Conservation (phyloP, 2,113 vertebrate species). For the Myrmecophaga tridactyla region DNA sequence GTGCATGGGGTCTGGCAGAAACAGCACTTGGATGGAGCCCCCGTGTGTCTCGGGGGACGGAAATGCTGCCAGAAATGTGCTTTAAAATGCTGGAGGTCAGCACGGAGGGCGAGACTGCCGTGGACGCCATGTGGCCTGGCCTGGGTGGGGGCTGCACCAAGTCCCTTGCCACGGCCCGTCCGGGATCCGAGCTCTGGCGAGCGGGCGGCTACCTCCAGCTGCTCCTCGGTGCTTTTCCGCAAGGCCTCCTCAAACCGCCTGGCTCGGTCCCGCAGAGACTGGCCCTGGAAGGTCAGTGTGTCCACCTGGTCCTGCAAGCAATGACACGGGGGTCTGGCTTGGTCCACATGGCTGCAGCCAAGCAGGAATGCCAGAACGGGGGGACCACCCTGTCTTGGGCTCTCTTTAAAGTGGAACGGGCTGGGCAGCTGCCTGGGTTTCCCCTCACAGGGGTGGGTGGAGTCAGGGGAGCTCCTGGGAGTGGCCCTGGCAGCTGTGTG, state of each 20-base stretch:
- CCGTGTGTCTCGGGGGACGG: neutral
- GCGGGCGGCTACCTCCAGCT: constrained; percentile 89
- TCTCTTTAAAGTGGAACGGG: neutral
- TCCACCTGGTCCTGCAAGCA: constrained; percentile 94
- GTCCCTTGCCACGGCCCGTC: accelerated
- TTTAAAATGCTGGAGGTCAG: neutral
- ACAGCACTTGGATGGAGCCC: neutral
- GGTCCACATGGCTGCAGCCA: accelerated
- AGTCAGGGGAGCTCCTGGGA: neutral
- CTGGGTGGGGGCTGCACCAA: no score
- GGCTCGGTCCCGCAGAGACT: constrained; percentile 93
- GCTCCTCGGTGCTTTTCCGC: constrained; percentile 93
- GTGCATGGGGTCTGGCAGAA: neutral
- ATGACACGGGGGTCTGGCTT: neutral
- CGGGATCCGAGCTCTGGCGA: accelerated
- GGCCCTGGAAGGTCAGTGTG: constrained; percentile 97
- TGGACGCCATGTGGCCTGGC: neutral
- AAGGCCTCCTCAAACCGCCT: constrained; percentile 97
- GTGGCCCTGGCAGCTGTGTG: accelerated
- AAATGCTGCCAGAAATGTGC: neutral
- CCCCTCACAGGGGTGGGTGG: neutral
- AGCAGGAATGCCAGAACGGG: accelerated
- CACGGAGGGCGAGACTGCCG: neutral
- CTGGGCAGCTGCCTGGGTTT: neutral
- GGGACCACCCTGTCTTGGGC: neutral